Evolutionary conservation across 1,140 invertebrate species (phyloP), one percentile per base, ranked within the genome.

Genomic region (Cyphomyrmex costatus): DNA sequence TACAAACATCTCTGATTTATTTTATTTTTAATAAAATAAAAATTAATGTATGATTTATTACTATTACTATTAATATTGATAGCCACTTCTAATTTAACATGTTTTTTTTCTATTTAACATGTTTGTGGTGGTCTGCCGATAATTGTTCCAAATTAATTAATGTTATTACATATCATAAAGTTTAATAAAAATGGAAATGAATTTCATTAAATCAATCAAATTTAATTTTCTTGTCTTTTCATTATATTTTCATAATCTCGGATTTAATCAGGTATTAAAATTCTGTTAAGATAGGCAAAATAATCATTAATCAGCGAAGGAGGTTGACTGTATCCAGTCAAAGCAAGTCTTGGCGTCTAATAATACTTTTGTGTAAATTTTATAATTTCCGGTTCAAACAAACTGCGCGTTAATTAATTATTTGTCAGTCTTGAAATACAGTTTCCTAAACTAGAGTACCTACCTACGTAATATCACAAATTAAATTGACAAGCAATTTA

Each of bases 191-290:
- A 58, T 24, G 5, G 30, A 51, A 10, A 42, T 42, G 8, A 42
- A 7, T 42, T 42, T 10, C 36, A 42, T 42, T 42, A n/a, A 7
- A 33, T 68, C n/a, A 61, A 51, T 78, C 42, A 27, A 51, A 10
- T 68, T 68, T 68, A 33, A 83, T 61, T 74, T 60, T 49, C 53
- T 74, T 60, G n/a, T 16, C 27, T 66, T 42, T 27, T 73, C 10
- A 56, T 46, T 61, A 33, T 21, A 7, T 58, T 60, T 42, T 60
- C 21, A 73, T 30, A 51, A 21, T 60, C 36, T 58, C 10, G 42
- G 24, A 60, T 46, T 14, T 27, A 42, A 14, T 82, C n/a, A 16
- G 24, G 8, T 16, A 82, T 58, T 60, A 73, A 16, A 73, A 58
- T 30, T 73, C 24, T 16, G 6, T 58, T 36, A 14, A 1, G 33